These are phyloP conservation scores for Nomada fabriciana DNA, from an alignment of 2,888 invertebrate species.

Conservation along the genomic window DNA sequence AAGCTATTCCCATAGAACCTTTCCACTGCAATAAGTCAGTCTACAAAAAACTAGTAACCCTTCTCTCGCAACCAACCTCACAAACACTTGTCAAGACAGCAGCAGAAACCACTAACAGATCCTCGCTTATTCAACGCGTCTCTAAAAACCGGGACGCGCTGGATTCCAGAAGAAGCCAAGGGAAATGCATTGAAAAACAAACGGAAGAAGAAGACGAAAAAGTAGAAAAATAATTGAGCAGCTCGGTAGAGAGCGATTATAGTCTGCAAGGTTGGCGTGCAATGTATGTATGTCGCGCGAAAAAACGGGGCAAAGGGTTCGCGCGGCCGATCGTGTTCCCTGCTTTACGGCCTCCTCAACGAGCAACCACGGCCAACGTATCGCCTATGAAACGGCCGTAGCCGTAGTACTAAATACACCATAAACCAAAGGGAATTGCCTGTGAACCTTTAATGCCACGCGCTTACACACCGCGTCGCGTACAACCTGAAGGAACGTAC, in stretches of 20 bases:
- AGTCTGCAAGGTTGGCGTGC: constrained; percentile 16
- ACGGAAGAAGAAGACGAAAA: background rate
- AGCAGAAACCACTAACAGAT: too few species aligned
- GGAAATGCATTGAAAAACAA: background rate
- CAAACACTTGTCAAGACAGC: too few species aligned
- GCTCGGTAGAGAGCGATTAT: constrained; percentile 35
- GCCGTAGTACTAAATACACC: constrained; percentile 75
- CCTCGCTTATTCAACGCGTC: too few species aligned
- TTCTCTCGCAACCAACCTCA: too few species aligned
- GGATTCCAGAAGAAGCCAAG: background rate
- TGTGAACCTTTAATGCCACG: constrained; percentile 74
- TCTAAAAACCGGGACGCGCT: too few species aligned
- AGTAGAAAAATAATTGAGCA: background rate
- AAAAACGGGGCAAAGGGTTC: constrained; percentile 44
- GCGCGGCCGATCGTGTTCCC: constrained; percentile 40
- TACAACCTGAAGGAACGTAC: constrained; percentile 18
- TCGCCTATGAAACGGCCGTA: constrained; percentile 75
- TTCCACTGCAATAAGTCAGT: too few species aligned
- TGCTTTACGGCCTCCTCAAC: constrained; percentile 53
- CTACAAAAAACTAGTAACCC: too few species aligned
- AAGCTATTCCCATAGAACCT: too few species aligned
- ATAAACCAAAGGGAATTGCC: constrained; percentile 78
- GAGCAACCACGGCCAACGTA: constrained; percentile 66
- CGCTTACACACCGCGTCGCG: constrained; percentile 42
- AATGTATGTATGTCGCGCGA: constrained; percentile 27